Evolutionary conservation across 2,888 invertebrate species (phyloP), one percentile per base, ranked within the genome.

Genomic region (Byasa hedistus): DNA sequence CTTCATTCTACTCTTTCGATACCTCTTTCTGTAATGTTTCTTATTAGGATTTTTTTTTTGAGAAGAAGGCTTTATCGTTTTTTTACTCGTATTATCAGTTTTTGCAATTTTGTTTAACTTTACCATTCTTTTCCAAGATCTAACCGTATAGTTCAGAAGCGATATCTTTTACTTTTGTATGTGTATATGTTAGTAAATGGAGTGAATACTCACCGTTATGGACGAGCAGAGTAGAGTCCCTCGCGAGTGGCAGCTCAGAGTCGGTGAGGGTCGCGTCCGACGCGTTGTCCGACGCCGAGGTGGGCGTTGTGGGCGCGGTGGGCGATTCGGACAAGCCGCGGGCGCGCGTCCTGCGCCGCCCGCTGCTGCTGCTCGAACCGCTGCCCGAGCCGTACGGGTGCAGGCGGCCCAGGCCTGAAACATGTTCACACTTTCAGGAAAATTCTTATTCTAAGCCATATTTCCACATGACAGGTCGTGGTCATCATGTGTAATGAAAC

Each of bases 181-280:
- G n/a, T n/a, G n/a, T n/a, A n/a, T n/a, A 17, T 1, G 48, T 1
- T 10, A 4, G 19, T 15, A 48, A 48, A 19, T 48, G 5, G 3
- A 51, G n/a, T 51, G 21, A 36, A 39, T 51, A 69, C 94, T 93
- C 73, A 96, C 96, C 96, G 95, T 96, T 96, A 93, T 96, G 96
- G 75, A 96, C 95, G 76, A 96, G 95, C 74, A 96, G 94, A 73
- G 96, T 96, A 60, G 95, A 95, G 82, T 96, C 96, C 82, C 96
- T 93, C 79, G 96, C 96, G 76, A 96, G 93, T 77, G 96, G 96
- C 83, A 96, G 92, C 91, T 96, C 96, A 24, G 96, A 95, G 87
- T 96, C 96, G 51, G 96, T 96, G 78, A 96, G 93, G 32, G 96
- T 96, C 55, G 96, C 96, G 94, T 96, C 96, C 72, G 96, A 96